Percentiles rank a stretch among this genome's conserved stretches.
phyloP scores from a whole-genome alignment of 2,113 vertebrate species.

The Pavo muticus region DNA sequence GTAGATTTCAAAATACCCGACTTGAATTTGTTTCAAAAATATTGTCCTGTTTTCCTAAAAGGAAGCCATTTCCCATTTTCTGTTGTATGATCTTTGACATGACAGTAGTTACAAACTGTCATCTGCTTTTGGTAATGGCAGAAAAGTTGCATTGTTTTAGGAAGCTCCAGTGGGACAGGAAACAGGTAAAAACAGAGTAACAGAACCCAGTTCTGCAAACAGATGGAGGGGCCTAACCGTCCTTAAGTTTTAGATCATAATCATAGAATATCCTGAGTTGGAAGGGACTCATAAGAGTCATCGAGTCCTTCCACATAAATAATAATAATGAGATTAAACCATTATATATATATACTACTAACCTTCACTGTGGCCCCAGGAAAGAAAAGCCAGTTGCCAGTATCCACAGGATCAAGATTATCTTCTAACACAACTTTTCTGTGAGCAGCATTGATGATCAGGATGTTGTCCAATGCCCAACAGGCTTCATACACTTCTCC shows the following conservation, averaged over 20 bases:
- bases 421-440: slow-evolving; percentile 91
- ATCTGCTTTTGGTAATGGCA: neutral
- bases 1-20: neutral
- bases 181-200: neutral
- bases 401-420: slow-evolving; percentile 92
- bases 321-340: neutral
- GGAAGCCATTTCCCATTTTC: slow-evolving; percentile 20
- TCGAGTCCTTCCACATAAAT: neutral
- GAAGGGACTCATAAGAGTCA: too few species aligned
- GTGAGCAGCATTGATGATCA: slow-evolving; percentile 92
- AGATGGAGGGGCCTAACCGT: neutral
- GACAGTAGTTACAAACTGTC: neutral
- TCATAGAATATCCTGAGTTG: too few species aligned
- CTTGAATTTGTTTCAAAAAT: neutral
- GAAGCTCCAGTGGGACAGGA: neutral
- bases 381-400: slow-evolving; percentile 98
- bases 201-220: neutral
- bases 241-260: neutral
- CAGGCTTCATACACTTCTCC: slow-evolving; percentile 95
- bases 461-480: slow-evolving; percentile 95
- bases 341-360: slow-evolving; percentile 3
- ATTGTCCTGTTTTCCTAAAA: neutral
- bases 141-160: slow-evolving; percentile 18
- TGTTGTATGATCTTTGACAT: slow-evolving; percentile 42
- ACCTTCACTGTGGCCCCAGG: slow-evolving; percentile 98